Evolutionary conservation across 2,113 vertebrate species (phyloP), one percentile per base, ranked within the genome.

Genomic region (Pangasianodon gigas): DNA sequence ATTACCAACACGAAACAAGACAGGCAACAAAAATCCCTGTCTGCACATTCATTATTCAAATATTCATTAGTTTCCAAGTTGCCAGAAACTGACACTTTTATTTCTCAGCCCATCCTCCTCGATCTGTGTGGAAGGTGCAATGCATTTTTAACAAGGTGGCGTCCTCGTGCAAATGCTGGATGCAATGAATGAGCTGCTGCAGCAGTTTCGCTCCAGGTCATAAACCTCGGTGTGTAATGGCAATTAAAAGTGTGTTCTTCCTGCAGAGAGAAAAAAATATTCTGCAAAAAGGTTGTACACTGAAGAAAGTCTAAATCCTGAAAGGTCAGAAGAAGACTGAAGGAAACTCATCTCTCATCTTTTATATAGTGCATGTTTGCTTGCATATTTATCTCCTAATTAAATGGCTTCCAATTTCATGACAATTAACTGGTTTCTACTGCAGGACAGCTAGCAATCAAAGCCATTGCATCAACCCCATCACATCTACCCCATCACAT

Each of bases 21-120:
- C 19, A 10, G 6, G 19, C 29, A 11, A 41, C n/a, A 41, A 74
- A 26, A 26, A 85, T 29, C 37, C 58, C 58, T 85, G 62, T 65
- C 60, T 82, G 79, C 91, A 82, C 87, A 92, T 89, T 88, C 52
- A 90, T 92, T 92, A 94, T 93, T 93, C 88, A 94, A 95, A 95
- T 94, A 90, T 93, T 91, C 91, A 94, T 94, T 94, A 93, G 83
- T 93, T 95, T 94, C 93, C 90, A 88, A 94, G 92, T 90, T 90
- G 85, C 84, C 90, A 89, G 90, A 92, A 94, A 94, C 87, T 90
- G 92, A 94, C 90, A 94, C 79, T 86, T 95, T 94, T 94, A 95
- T 87, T 95, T 87, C 77, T 87, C 80, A 92, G 19, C 90, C 85
- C 69, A 93, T 90, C 75, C 87, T 92, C 13, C 29, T 85, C 77